Conservation (phyloP, 1,140 invertebrate genomes). For the Yoshiicerus persimilis region DNA sequence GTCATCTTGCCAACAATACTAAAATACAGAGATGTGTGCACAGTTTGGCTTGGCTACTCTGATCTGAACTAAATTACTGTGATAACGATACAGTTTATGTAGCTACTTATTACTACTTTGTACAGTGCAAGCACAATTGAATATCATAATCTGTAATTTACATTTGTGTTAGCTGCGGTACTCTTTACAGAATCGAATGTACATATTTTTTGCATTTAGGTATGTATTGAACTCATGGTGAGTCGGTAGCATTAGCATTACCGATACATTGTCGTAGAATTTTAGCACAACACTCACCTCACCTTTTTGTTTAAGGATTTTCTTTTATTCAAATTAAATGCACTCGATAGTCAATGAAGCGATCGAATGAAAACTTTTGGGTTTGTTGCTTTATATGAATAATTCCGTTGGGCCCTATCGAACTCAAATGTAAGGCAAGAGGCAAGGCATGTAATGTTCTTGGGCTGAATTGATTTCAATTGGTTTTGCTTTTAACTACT, state of each 20-base stretch:
- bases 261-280: not conserved
- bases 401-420: too few relatives aligned
- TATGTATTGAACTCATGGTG: not conserved
- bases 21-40: not conserved
- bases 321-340: not conserved
- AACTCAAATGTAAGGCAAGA: not conserved
- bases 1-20: not conserved
- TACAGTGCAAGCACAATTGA: not conserved
- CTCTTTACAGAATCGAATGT: not conserved
- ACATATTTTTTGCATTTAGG: not conserved
- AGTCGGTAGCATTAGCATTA: not conserved
- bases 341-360: not conserved
- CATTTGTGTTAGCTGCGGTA: not conserved
- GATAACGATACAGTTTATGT: not conserved
- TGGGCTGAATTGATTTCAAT: not conserved
- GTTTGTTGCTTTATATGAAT: not conserved
- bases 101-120: not conserved
- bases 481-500: too few relatives aligned
- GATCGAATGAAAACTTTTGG: not conserved
- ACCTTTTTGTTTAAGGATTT: not conserved
- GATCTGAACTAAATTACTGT: not conserved
- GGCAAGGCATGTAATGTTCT: not conserved
- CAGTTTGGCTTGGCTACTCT: not conserved
- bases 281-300: not conserved
- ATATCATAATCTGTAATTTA: not conserved